Evolutionary conservation across 2,113 vertebrate species (phyloP), one percentile per base, ranked within the genome.

Genomic region (Tachysurus fulvidraco): DNA sequence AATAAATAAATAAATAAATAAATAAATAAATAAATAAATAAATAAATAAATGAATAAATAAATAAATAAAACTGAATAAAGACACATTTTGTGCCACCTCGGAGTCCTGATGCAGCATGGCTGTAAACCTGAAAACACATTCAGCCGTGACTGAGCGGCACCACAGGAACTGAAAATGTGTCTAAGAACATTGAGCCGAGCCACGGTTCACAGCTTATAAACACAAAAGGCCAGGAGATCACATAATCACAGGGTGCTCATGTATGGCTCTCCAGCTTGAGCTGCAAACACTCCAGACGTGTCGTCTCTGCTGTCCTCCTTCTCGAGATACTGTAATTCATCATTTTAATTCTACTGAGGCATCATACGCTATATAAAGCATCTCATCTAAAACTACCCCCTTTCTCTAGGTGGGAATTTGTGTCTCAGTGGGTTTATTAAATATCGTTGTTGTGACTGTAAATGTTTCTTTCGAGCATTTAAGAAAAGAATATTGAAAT

Each of bases 151-250:
- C 74, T 55, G 50, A 78, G 50, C n/a, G 14, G 74, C 74, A 78
- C 74, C 74, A 78, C 50, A n/a, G 50, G 50, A 78, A 14, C 25
- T 17, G 50, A 78, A 78, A 54, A 78, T 54, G 74, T 78, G 74
- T 54, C 74, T 28, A 28, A 54, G 74, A 78, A 54, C 74, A 78
- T 78, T 2, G 50, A 78, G 74, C 50, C 7, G 74, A 54, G 74
- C 74, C 50, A 78, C 14, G 50, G 74, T 78, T 78, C 74, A 78
- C 74, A 78, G 74, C 74, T 78, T 54, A 54, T 78, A 65, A 83
- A 50, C 60, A 83, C 81, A 65, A 83, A 83, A 52, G 81, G n/a
- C 41, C 60, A 83, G 60, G 54, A 78, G 74, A 78, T 64, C 55
- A 62, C 57, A 71, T 50, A 64, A 64, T 60, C 73, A 64, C 36